These are phyloP conservation scores for Cyclophora albipunctata DNA, from an alignment of 2,888 invertebrate genomes.

Conservation along the genomic window DNA sequence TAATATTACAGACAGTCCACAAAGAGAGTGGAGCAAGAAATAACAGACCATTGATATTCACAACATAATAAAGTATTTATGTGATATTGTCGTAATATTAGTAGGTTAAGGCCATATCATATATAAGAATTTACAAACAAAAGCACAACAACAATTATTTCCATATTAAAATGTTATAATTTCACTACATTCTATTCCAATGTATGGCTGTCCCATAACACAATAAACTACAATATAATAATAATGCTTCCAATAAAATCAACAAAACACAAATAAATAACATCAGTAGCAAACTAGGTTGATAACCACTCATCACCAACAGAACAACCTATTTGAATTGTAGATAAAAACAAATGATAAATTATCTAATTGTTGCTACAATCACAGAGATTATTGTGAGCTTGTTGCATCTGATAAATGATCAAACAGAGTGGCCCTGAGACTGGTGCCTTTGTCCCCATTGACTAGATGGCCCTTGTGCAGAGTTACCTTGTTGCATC, in stretches of 20 bases:
- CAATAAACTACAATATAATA: slow-evolving; percentile 36
- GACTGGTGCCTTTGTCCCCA: slow-evolving; percentile 73
- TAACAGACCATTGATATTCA: too few relatives aligned
- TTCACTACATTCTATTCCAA: slow-evolving; percentile 24
- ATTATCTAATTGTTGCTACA: slow-evolving; percentile 73
- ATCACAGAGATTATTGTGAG: slow-evolving; percentile 76
- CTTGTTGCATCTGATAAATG: slow-evolving; percentile 55
- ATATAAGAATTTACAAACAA: slow-evolving; percentile 31
- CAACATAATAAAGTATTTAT: not conserved
- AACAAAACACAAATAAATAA: slow-evolving; percentile 73
- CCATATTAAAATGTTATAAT: slow-evolving; percentile 22
- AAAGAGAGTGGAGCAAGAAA: too few relatives aligned
- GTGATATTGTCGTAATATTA: slow-evolving; percentile 11
- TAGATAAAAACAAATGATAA: slow-evolving; percentile 62
- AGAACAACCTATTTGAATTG: slow-evolving; percentile 59
- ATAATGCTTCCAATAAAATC: slow-evolving; percentile 53
- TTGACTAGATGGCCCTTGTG: slow-evolving; percentile 74
- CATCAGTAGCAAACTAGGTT: slow-evolving; percentile 62
- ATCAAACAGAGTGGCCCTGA: slow-evolving; percentile 73
- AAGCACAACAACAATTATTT: slow-evolving; percentile 36
- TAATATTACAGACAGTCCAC: too few relatives aligned
- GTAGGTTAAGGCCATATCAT: slow-evolving; percentile 20
- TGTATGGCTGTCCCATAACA: slow-evolving; percentile 40
- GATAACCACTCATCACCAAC: slow-evolving; percentile 56
- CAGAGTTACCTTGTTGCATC: slow-evolving; percentile 81